Evolutionary conservation across 37 sponge, comb jelly and placozoan genomes (phyloP).

Genomic region (Cladorhizidae sp.): DNA sequence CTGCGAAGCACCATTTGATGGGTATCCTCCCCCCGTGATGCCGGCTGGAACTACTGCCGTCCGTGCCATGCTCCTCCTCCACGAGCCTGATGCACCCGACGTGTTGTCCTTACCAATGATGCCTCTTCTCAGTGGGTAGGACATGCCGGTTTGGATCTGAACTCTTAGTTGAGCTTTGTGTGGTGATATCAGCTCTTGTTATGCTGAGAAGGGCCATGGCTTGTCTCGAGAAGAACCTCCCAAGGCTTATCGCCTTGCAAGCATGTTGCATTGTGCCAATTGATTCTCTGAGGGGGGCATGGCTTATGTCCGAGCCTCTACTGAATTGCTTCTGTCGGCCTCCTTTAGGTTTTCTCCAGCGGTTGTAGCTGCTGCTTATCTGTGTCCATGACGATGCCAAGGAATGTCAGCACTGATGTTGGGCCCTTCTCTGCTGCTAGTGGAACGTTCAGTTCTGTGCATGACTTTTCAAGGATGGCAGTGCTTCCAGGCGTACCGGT

Average conservation of each 20-base stretch:
- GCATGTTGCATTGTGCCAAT: conserved; percentile 38
- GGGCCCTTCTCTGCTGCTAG: conserved; percentile 61
- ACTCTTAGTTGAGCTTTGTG: conserved; percentile 43
- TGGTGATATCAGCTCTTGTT: conserved; percentile 25
- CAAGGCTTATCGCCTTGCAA: conserved; percentile 28
- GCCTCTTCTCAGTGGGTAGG: conserved; percentile 52
- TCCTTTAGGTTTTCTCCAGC: conserved; percentile 42
- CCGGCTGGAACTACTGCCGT: conserved; percentile 37
- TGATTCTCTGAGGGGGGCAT: conserved; percentile 23
- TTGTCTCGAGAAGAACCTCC: conserved; percentile 31
- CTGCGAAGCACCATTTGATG: conserved; percentile 8
- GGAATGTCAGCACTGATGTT: conserved; percentile 9
- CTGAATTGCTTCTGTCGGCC: not conserved
- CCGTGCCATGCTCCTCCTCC: conserved; percentile 57
- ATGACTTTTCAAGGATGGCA: not conserved
- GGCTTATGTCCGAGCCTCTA: conserved; percentile 10
- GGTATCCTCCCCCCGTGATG: conserved; percentile 11
- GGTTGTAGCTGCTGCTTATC: conserved; percentile 23
- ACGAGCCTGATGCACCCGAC: conserved; percentile 59
- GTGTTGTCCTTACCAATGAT: not conserved
- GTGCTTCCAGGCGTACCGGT: not conserved
- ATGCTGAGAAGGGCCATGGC: conserved; percentile 1
- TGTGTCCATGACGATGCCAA: conserved; percentile 45
- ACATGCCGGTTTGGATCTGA: conserved; percentile 49
- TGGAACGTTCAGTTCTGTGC: conserved; percentile 42